Evolutionary conservation across 2,797 vertebrate genomes (phyloP).

Genomic region (Manis pentadactyla): DNA sequence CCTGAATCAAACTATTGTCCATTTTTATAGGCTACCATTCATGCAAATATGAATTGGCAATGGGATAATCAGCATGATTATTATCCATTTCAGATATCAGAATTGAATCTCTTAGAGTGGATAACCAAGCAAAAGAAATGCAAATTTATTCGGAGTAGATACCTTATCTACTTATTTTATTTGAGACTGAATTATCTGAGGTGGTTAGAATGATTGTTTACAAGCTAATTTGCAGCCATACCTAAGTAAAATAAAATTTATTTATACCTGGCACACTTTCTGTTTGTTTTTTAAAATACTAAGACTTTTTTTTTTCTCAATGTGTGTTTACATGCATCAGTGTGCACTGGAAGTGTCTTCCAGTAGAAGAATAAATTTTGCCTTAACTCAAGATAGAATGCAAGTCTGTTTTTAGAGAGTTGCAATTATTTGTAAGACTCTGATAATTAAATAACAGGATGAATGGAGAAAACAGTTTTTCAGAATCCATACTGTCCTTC

Average conservation of each 20-base stretch:
- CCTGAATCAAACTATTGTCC: constrained; percentile 68
- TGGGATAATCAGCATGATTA: neutral
- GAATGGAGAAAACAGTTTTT: neutral
- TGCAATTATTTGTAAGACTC: neutral
- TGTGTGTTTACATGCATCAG: neutral
- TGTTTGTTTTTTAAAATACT: constrained; percentile 2
- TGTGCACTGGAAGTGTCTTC: neutral
- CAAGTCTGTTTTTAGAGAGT: neutral
- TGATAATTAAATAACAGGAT: constrained; percentile 3
- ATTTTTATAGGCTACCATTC: constrained; percentile 48
- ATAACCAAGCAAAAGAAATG: constrained; percentile 72
- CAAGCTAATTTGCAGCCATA: neutral
- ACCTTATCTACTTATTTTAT: constrained; percentile 77
- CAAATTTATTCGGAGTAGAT: constrained; percentile 73
- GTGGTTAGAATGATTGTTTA: constrained; percentile 40
- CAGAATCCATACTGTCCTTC: neutral
- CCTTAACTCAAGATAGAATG: neutral
- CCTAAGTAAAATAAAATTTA: constrained; percentile 13
- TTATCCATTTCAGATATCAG: constrained; percentile 65
- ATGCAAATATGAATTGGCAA: constrained; percentile 49
- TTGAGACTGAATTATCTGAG: constrained; percentile 69
- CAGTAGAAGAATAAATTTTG: neutral
- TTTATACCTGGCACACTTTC: neutral
- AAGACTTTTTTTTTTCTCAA: neutral
- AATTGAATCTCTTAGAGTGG: constrained; percentile 62